Percentiles rank a stretch among this genome's conserved stretches.
Evolutionary conservation across 1,140 invertebrate species (phyloP).

Genomic region (Patella vulgata): DNA sequence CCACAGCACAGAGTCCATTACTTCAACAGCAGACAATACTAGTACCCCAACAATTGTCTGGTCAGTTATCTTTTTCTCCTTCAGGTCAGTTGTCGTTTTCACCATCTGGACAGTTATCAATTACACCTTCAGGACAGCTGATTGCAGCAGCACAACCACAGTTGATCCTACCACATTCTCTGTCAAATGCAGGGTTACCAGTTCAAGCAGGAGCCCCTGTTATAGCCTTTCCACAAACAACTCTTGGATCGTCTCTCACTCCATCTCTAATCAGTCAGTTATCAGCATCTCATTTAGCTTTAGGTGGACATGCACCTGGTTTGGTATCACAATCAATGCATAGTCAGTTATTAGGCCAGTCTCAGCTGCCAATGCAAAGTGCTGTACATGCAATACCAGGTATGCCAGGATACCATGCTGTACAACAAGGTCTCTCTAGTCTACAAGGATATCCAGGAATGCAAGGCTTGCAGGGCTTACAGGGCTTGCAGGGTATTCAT

Average conservation of each 20-base stretch:
- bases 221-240: constrained; percentile 30
- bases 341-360: not conserved
- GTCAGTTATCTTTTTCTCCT: constrained; percentile 16
- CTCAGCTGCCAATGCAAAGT: too few species aligned
- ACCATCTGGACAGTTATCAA: constrained; percentile 17
- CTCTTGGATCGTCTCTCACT: constrained; percentile 7
- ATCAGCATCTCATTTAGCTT: not conserved
- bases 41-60: constrained; percentile 26
- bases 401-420: too few species aligned
- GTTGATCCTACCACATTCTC: constrained; percentile 14
- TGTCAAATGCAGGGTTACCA: constrained; percentile 17
- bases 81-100: constrained; percentile 11
- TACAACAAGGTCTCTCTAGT: too few species aligned
- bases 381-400: too few species aligned
- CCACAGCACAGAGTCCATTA: constrained; percentile 29
- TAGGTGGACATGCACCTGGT: constrained; percentile 18
- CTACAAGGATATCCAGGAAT: too few species aligned
- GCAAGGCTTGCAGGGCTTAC: too few species aligned
- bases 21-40: constrained; percentile 33
- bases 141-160: constrained; percentile 24
- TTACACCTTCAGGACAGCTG: constrained; percentile 14
- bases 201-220: constrained; percentile 35
- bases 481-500: too few species aligned
- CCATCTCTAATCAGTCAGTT: constrained; percentile 15
- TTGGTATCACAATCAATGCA: constrained; percentile 21